Evolutionary conservation across 2,113 vertebrate species (phyloP).

Genomic region (Oophaga pumilio): DNA sequence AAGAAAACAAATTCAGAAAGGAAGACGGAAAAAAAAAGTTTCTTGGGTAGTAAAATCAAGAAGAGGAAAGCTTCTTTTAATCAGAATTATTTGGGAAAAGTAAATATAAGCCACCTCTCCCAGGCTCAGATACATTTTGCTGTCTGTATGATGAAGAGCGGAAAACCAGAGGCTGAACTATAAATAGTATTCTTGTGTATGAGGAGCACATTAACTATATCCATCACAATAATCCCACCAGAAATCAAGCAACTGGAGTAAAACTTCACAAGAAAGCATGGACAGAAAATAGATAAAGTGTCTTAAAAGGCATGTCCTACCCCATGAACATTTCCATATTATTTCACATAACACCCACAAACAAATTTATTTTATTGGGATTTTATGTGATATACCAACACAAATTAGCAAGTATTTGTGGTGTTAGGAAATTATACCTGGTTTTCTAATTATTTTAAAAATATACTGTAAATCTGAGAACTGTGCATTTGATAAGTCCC

Average conservation of each 20-base stretch:
- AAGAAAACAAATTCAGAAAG: not conserved
- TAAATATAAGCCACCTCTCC: not conserved
- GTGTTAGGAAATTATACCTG: no score
- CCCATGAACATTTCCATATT: no score
- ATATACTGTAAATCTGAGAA: no score
- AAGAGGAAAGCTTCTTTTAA: not conserved
- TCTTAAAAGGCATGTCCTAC: no score
- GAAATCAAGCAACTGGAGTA: not conserved
- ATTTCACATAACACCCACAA: no score
- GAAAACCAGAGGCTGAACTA: not conserved
- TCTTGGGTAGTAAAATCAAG: not conserved
- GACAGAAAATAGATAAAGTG: no score
- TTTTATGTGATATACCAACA: no score
- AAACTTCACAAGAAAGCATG: not conserved
- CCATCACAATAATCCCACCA: not conserved
- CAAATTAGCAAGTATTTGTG: no score
- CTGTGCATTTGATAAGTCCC: no score
- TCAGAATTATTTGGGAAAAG: not conserved
- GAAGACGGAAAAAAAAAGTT: not conserved
- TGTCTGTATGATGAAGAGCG: not conserved
- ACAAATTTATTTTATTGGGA: no score
- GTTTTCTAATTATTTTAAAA: no score
- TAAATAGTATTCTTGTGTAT: slow-evolving; percentile 6
- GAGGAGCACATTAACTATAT: not conserved
- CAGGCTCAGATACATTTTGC: not conserved